Conservation (phyloP, 2,113 vertebrate species). For the Pundamilia nyererei region DNA sequence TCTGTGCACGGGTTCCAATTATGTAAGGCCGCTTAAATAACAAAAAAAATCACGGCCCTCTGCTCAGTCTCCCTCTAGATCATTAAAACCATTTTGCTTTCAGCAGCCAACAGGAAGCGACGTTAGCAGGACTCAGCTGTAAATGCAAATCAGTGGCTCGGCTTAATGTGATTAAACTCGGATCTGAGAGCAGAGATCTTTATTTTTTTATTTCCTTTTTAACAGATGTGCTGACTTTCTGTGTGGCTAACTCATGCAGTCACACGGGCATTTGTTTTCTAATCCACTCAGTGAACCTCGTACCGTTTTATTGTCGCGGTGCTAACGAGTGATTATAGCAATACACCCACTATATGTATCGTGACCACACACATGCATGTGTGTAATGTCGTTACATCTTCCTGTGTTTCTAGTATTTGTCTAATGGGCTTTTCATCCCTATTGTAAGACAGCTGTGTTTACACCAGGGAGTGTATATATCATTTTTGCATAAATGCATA, state of each 20-base stretch:
- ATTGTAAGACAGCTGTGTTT: neutral
- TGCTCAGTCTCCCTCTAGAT: neutral
- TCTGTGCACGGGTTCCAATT: constrained; percentile 5
- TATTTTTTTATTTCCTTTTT: neutral
- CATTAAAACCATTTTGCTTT: constrained; percentile 32
- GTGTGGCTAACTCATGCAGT: neutral
- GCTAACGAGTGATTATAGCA: neutral
- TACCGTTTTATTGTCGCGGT: neutral
- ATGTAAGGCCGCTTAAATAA: neutral
- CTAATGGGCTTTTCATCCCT: neutral
- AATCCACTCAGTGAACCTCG: neutral
- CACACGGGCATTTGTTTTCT: neutral
- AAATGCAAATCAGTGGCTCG: constrained; percentile 5
- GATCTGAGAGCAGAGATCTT: neutral
- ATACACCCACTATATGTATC: neutral
- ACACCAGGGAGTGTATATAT: neutral
- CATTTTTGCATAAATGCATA: neutral
- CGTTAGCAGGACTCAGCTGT: constrained; percentile 29
- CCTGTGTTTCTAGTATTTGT: neutral
- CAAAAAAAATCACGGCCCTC: neutral
- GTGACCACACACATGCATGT: neutral
- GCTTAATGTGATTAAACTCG: constrained; percentile 29
- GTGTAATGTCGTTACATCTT: neutral
- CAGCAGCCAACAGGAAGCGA: neutral
- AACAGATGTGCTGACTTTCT: neutral